These are phyloP conservation scores for Lasioglossum leucozonium DNA, from an alignment of 2,888 invertebrate genomes.

Conservation along the genomic window DNA sequence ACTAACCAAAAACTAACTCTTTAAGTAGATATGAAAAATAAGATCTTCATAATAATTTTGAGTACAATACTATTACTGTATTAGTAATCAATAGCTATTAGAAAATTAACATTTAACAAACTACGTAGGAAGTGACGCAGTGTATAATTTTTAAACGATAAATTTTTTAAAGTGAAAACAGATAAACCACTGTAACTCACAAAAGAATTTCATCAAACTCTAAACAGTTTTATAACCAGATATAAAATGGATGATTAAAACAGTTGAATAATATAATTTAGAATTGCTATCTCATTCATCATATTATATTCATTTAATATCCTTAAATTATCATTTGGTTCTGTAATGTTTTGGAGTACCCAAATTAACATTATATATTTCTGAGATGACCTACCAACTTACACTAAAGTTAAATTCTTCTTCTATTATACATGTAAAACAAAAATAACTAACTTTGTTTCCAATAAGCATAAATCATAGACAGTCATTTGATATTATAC, in stretches of 20 bases:
- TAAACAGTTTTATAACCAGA: background rate
- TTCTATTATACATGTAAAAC: constrained; percentile 5
- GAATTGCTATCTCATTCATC: background rate
- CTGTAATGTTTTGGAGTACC: background rate
- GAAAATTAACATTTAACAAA: background rate
- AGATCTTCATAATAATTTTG: background rate
- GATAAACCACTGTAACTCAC: background rate
- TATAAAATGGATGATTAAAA: background rate
- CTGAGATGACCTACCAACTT: background rate
- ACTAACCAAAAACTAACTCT: background rate
- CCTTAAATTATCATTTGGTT: background rate
- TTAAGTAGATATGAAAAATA: background rate
- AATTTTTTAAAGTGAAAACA: background rate
- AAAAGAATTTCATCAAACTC: background rate
- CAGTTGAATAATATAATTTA: background rate
- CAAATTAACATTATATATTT: constrained; percentile 6
- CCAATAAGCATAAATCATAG: constrained; percentile 21
- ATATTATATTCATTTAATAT: background rate
- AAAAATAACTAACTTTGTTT: background rate
- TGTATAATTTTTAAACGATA: background rate
- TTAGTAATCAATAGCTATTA: background rate
- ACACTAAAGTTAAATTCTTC: background rate
- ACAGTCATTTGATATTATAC: constrained; percentile 5
- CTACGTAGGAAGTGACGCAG: background rate
- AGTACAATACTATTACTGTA: background rate